Percentiles rank a stretch among this genome's conserved stretches.
Evolutionary conservation across 1,140 invertebrate species (phyloP).

Genomic region (Microplitis demolitor): DNA sequence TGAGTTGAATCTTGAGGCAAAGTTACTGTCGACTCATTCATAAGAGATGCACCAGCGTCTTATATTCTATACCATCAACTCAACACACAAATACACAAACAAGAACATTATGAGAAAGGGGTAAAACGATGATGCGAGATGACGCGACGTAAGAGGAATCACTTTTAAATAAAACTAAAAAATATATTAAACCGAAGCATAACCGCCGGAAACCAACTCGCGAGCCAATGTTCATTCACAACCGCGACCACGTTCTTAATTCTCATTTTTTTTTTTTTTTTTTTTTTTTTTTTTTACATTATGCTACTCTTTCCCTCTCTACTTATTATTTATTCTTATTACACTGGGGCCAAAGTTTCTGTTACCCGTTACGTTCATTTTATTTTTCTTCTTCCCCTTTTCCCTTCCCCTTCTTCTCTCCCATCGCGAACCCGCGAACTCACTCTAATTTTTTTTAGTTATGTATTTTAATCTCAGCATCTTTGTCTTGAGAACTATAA

Average conservation of each 20-base stretch:
- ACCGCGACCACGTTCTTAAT: slow-evolving; percentile 35
- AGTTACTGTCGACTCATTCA: slow-evolving; percentile 46
- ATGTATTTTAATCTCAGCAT: no score
- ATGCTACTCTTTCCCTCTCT: no score
- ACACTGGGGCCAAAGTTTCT: no score
- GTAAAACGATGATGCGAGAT: slow-evolving; percentile 17
- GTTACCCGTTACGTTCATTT: slow-evolving; percentile 22
- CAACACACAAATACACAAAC: no score
- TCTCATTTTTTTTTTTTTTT: slow-evolving; percentile 33
- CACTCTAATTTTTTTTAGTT: slow-evolving; percentile 32
- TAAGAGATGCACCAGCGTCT: slow-evolving; percentile 29
- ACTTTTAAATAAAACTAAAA: slow-evolving; percentile 12
- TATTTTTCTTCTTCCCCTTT: slow-evolving; percentile 24
- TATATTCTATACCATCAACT: neutral
- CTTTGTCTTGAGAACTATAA: no score
- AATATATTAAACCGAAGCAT: slow-evolving; percentile 27
- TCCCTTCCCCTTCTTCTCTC: slow-evolving; percentile 26
- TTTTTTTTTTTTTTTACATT: slow-evolving; percentile 3
- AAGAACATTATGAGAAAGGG: no score
- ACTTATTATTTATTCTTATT: no score
- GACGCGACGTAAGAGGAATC: slow-evolving; percentile 15
- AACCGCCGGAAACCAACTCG: slow-evolving; percentile 55
- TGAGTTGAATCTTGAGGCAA: neutral
- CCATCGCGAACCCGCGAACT: slow-evolving; percentile 28
- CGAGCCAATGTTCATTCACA: slow-evolving; percentile 62